Evolutionary conservation across 2,888 invertebrate genomes (phyloP).

Genomic region (Taphrorychus bicolor): DNA sequence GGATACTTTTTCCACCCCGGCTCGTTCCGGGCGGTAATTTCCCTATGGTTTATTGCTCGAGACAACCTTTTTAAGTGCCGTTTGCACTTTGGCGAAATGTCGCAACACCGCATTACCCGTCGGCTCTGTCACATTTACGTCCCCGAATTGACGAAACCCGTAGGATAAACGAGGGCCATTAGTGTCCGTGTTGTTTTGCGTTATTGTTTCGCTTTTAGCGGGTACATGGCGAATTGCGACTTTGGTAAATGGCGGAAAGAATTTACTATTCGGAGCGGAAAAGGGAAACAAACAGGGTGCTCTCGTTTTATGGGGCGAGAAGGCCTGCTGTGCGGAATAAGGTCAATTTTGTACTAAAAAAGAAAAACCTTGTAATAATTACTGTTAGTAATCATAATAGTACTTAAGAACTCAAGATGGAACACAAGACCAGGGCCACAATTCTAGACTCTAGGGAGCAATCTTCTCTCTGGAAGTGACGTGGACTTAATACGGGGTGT

Average conservation of each 20-base stretch:
- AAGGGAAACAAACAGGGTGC: not conserved
- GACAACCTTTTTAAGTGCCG: conserved; percentile 25
- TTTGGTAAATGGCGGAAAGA: not conserved
- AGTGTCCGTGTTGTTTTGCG: conserved; percentile 3
- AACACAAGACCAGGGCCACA: too few relatives aligned
- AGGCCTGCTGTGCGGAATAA: too few relatives aligned
- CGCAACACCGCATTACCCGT: conserved; percentile 25
- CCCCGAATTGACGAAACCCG: conserved; percentile 18
- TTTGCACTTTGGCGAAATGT: conserved; percentile 26
- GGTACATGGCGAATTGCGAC: not conserved
- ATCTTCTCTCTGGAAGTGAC: too few relatives aligned
- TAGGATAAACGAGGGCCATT: conserved; percentile 1
- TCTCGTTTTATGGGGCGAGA: too few relatives aligned
- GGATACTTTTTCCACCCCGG: not conserved
- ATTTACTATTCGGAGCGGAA: not conserved
- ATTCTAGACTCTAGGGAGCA: too few relatives aligned
- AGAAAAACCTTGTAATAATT: too few relatives aligned
- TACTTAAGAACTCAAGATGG: too few relatives aligned
- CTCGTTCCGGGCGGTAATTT: conserved; percentile 3
- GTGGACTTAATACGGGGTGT: too few relatives aligned
- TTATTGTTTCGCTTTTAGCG: conserved; percentile 10
- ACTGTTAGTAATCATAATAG: too few relatives aligned
- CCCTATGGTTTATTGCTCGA: conserved; percentile 7
- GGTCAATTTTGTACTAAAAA: too few relatives aligned
- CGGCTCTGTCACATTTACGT: conserved; percentile 24